A percentile compares a stretch with the other conserved stretches of the same genome.
Conservation (phyloP, 2,113 vertebrate genomes). For the Fukomys damarensis region DNA sequence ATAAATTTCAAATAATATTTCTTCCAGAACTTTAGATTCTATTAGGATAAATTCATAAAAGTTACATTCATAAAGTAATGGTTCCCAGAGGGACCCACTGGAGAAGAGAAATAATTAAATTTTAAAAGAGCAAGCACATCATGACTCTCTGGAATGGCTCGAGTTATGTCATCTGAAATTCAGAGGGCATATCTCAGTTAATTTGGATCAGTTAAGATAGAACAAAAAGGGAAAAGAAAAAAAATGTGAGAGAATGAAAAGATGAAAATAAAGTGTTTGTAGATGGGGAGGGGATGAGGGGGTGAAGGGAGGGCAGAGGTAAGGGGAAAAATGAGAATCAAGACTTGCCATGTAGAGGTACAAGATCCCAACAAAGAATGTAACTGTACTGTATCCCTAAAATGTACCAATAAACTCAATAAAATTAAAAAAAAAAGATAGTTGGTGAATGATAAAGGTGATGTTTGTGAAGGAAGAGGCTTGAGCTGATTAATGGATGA, state of each 20-base stretch:
- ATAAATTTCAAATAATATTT: neutral
- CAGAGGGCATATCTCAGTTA: conserved; percentile 18
- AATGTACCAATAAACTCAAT: too few relatives aligned
- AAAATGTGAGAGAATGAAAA: too few relatives aligned
- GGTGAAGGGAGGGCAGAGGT: too few relatives aligned
- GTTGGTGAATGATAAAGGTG: conserved; percentile 42
- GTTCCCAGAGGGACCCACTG: neutral
- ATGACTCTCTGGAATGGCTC: neutral
- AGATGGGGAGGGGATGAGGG: too few relatives aligned
- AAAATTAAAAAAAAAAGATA: too few relatives aligned
- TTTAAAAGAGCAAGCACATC: neutral
- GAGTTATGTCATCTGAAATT: neutral
- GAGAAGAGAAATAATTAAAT: neutral
- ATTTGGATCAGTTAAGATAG: conserved; percentile 63
- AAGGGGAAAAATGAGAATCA: too few relatives aligned
- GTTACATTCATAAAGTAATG: neutral
- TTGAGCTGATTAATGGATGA: neutral
- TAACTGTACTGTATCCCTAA: too few relatives aligned
- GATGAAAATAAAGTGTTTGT: too few relatives aligned
- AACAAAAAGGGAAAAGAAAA: too few relatives aligned
- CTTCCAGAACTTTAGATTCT: neutral
- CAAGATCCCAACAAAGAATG: too few relatives aligned
- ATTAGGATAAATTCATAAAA: neutral
- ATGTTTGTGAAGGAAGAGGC: conserved; percentile 43
- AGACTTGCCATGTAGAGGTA: too few relatives aligned